Evolutionary conservation across 1,140 invertebrate species (phyloP), one percentile per base, ranked within the genome.

Genomic region (Oscheius sp.): DNA sequence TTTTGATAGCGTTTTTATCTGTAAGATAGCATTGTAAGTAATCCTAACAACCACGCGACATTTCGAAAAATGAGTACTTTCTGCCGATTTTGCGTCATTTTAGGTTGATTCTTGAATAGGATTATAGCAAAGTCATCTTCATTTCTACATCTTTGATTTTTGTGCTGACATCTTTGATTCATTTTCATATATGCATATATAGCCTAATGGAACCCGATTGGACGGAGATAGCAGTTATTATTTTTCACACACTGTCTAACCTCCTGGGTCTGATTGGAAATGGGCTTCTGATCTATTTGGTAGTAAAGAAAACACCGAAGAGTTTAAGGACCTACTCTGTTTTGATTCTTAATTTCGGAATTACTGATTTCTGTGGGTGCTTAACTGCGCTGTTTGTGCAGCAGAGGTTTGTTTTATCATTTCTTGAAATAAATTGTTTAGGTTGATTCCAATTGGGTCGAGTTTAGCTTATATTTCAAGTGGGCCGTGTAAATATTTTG

Each of bases 321-420:
- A 55, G 49, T 23, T 20, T 55, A 13, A 15, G 49, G 23, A 55
- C 49, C 23, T 55, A 55, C 49, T 55, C 49, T 55, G 23, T 55
- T 23, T 26, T 55, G 4, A 55, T 55, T 55, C 28, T 55, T 15
- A 55, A 55, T 26, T 55, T 55, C 28, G 49, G 49, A 23, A 13
- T 55, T 7, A 55, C 49, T 7, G 49, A 55, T 55, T 55, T 55
- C 49, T 55, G 49, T 23, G 49, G 49, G 28, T 55, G 49, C 23
- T 23, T 55, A 26, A 55, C 28, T 15, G 49, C 15, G 4, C 28
- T 55, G 49, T 55, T 55, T 23, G 49, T 55, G 7, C 49, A 55
- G 23, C 49, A 55, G 28, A 7, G 49, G 49, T 55, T 20, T 13
- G 49, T 23, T 10, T 7, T 42, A 42, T 10, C 38, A 42, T n/a